Evolutionary conservation across 2,113 vertebrate genomes (phyloP).

Genomic region (Sardina pilchardus): DNA sequence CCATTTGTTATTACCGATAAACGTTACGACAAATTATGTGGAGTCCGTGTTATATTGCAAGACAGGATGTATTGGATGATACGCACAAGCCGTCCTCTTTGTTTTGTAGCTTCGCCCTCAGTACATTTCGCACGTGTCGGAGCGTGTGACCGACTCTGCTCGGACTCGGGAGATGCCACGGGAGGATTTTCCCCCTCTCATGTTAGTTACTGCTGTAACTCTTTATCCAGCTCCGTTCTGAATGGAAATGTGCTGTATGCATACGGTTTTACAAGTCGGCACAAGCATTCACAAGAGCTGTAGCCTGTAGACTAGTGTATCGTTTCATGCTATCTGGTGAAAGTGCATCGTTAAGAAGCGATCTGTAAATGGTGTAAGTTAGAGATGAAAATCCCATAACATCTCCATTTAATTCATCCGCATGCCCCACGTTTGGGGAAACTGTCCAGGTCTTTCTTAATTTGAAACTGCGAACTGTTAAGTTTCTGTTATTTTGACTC

Average conservation of each 20-base stretch:
- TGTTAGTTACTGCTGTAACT: conserved; percentile 32
- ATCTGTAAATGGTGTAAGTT: not conserved
- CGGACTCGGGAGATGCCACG: not conserved
- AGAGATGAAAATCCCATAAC: too few relatives aligned
- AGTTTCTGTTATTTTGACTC: too few relatives aligned
- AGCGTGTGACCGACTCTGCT: conserved; percentile 65
- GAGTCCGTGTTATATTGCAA: not conserved
- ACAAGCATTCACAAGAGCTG: not conserved
- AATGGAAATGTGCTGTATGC: not conserved
- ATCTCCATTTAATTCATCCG: too few relatives aligned
- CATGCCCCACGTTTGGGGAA: too few relatives aligned
- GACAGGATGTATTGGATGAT: conserved; percentile 14
- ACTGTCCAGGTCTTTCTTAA: too few relatives aligned
- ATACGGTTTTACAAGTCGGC: not conserved
- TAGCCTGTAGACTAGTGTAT: not conserved
- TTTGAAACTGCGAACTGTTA: too few relatives aligned
- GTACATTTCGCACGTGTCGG: conserved; percentile 71
- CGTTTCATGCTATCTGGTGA: not conserved
- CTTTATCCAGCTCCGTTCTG: conserved; percentile 24
- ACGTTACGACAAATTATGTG: too few relatives aligned
- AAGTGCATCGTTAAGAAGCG: not conserved
- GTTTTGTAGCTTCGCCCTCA: conserved; percentile 61
- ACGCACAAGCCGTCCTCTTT: conserved; percentile 62
- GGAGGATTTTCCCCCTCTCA: conserved; percentile 17
- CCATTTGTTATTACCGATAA: not conserved